phyloP scores from a whole-genome alignment of 1,140 invertebrate species.

The Euwallacea similis region DNA sequence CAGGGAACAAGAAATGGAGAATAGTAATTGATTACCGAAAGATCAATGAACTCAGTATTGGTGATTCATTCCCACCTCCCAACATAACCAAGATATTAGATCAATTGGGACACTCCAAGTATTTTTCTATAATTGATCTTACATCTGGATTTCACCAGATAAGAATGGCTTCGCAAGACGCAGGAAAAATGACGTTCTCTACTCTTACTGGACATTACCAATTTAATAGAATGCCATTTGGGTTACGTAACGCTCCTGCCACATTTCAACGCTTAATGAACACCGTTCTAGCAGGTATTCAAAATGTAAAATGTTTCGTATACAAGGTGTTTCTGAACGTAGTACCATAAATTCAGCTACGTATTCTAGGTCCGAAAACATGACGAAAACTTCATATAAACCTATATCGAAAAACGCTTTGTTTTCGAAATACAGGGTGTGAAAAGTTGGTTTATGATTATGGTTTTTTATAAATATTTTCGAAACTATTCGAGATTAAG shows the following conservation, averaged over 20 bases:
- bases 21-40: conserved; percentile 40
- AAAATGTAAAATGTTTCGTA: conserved; percentile 32
- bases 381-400: no score
- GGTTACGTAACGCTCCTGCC: not conserved
- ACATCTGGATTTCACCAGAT: conserved; percentile 22
- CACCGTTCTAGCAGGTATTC: conserved; percentile 48
- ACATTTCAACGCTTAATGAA: conserved; percentile 44
- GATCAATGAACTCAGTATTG: conserved; percentile 39
- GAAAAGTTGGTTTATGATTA: no score
- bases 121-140: conserved; percentile 41
- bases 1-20: conserved; percentile 38
- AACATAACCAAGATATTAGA: conserved; percentile 49
- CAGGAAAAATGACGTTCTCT: conserved; percentile 43
- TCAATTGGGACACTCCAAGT: conserved; percentile 50
- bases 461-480: no score
- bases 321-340: no score
- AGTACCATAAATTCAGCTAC: no score
- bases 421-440: no score
- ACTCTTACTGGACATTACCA: conserved; percentile 51
- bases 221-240: conserved; percentile 34
- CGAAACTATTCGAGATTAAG: no score
- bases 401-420: no score
- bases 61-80: conserved; percentile 37
- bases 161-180: not conserved
- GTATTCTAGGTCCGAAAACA: no score